Evolutionary conservation across 2,797 vertebrate species (phyloP), one percentile per base, ranked within the genome.

Genomic region (Alectoris magna): DNA sequence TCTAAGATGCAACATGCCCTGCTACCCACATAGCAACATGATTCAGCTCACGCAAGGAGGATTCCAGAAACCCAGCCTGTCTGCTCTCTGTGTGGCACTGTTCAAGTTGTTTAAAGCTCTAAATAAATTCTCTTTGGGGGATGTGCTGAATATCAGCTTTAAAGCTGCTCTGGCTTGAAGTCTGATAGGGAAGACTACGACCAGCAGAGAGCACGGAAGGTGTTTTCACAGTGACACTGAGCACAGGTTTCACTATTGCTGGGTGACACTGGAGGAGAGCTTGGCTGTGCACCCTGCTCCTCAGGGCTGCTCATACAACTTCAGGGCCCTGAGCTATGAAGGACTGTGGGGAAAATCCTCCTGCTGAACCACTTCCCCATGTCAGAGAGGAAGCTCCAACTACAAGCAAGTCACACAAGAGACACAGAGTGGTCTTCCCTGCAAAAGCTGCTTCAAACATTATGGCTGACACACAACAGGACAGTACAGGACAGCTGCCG

Each of bases 301-400:
- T n/a, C 31, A 39, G 48, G 8, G 38, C 55, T 76, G 19, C 43
- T 6, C 14, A 14, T 0, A 14, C 43, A 55, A 7, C n/a, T 46
- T 9, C 9, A 0, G 55, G 18, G 11, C 29, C 4, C 18, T 21
- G 55, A 0, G 3, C 68, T 48, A 11, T 0, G 2, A 62, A 26
- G 36, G 23, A 3, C 36, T 17, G 55, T 2, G 24, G 70, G 70
- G 11, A 39, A 51, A 49, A 39, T 1, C 18, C 34, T 68, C 10
- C 44, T 34, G 64, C 26, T 56, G 36, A 31, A 31, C 13, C 60
- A 38, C 27, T 7, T 70, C 39, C 51, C 43, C 19, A 19, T 6
- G 10, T 6, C 46, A 16, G 5, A 79, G 68, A 71, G 74, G 68
- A 75, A 80, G 77, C 69, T 72, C 56, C 62, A 75, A 17, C 74